These are phyloP conservation scores for Dorcus hopei DNA, from an alignment of 2,888 invertebrate genomes.

Conservation along the genomic window DNA sequence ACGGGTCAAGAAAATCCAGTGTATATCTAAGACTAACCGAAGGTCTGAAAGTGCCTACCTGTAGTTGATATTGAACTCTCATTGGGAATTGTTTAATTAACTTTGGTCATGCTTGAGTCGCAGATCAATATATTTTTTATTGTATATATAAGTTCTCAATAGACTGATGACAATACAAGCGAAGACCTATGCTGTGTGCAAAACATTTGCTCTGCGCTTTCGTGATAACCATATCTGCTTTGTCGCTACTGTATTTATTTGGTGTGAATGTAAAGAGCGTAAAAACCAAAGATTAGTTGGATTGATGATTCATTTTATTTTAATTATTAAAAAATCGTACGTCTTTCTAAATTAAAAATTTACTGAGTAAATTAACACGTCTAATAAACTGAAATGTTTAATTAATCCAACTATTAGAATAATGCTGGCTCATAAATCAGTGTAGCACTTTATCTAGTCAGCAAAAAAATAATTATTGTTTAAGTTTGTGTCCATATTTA, in stretches of 20 bases:
- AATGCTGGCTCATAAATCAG: conserved; percentile 43
- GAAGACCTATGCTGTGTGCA: conserved; percentile 45
- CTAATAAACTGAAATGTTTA: not conserved
- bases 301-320: conserved; percentile 18
- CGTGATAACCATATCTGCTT: conserved; percentile 49
- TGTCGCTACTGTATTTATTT: conserved; percentile 44
- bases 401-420: conserved; percentile 28
- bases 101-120: conserved; percentile 46
- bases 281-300: conserved; percentile 44
- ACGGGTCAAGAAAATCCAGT: conserved; percentile 99
- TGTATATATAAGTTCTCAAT: conserved; percentile 31
- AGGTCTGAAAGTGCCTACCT: conserved; percentile 63
- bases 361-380: not conserved
- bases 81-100: conserved; percentile 26
- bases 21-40: conserved; percentile 74
- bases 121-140: conserved; percentile 49
- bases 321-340: not conserved
- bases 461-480: conserved; percentile 33
- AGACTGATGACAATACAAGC: conserved; percentile 51
- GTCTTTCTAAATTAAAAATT: not conserved
- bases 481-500: conserved; percentile 25
- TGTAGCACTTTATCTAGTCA: conserved; percentile 44
- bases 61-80: conserved; percentile 45
- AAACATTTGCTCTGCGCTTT: conserved; percentile 42
- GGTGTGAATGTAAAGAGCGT: conserved; percentile 44